Conservation (phyloP, 2,797 vertebrate genomes). For the Anas bernieri region DNA sequence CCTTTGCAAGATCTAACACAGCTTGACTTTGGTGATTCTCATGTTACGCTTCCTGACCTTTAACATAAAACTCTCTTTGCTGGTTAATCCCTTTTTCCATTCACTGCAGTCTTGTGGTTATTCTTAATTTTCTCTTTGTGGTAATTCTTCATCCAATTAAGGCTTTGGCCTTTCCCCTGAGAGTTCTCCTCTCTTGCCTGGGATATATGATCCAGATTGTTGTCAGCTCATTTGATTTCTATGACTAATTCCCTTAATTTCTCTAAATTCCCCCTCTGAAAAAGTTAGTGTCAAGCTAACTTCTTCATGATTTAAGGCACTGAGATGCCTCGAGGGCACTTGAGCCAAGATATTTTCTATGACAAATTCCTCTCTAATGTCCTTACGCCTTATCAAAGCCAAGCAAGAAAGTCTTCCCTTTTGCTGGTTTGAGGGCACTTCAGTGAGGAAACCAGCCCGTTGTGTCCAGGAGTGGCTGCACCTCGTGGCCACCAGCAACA, state of each 20-base stretch:
- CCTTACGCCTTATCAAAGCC: background rate
- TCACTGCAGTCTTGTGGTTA: background rate
- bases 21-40: background rate
- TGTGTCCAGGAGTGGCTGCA: background rate
- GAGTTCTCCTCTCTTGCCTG: background rate
- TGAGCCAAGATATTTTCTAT: background rate
- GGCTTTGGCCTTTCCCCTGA: background rate
- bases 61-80: background rate
- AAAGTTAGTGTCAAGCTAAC: background rate
- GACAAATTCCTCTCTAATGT: background rate
- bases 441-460: background rate
- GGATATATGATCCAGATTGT: background rate
- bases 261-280: background rate
- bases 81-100: background rate
- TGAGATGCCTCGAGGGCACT: background rate
- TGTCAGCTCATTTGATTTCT: background rate
- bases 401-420: background rate
- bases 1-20: background rate
- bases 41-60: background rate
- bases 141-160: background rate
- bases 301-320: background rate
- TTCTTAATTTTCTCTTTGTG: background rate
- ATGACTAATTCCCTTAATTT: background rate
- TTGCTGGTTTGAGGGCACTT: background rate
- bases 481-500: background rate